A percentile compares a stretch with the other conserved stretches of the same genome.
These are phyloP conservation scores for Escarpia spicata DNA, from an alignment of 2,888 invertebrate species.

Conservation along the genomic window DNA sequence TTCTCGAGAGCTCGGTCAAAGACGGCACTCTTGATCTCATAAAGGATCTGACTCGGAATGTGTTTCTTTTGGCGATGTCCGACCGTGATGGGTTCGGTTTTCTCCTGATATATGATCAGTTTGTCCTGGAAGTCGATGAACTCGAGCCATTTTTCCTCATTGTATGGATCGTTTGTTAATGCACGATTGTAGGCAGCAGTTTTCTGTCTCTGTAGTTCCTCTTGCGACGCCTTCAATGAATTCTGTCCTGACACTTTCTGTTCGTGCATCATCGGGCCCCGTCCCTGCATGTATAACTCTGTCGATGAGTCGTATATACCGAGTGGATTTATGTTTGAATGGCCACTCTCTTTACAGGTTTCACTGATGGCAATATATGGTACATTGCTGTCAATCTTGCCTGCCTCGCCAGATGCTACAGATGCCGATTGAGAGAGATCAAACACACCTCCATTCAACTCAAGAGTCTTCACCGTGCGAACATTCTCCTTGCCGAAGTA, in stretches of 20 bases:
- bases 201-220: neutral
- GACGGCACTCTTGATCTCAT: slow-evolving; percentile 66
- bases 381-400: neutral
- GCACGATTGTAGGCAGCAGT: slow-evolving; percentile 21
- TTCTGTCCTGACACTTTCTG: neutral
- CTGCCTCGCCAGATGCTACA: neutral
- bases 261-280: neutral
- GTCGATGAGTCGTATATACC: slow-evolving; percentile 23
- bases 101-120: slow-evolving; percentile 32
- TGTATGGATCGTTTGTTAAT: slow-evolving; percentile 58
- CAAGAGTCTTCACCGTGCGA: neutral
- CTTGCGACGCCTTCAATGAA: neutral
- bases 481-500: neutral
- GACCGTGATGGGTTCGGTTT: neutral
- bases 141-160: slow-evolving; percentile 64
- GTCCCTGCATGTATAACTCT: slow-evolving; percentile 1
- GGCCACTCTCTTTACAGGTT: neutral
- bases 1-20: slow-evolving; percentile 64
- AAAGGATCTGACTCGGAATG: slow-evolving; percentile 39
- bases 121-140: slow-evolving; percentile 66
- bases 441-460: neutral
- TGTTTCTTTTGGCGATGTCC: slow-evolving; percentile 29
- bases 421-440: neutral
- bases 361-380: slow-evolving; percentile 9
- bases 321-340: slow-evolving; percentile 13